Evolutionary conservation across 2,888 invertebrate species (phyloP), one percentile per base, ranked within the genome.

Genomic region (Chalcosyrphus nemorum): DNA sequence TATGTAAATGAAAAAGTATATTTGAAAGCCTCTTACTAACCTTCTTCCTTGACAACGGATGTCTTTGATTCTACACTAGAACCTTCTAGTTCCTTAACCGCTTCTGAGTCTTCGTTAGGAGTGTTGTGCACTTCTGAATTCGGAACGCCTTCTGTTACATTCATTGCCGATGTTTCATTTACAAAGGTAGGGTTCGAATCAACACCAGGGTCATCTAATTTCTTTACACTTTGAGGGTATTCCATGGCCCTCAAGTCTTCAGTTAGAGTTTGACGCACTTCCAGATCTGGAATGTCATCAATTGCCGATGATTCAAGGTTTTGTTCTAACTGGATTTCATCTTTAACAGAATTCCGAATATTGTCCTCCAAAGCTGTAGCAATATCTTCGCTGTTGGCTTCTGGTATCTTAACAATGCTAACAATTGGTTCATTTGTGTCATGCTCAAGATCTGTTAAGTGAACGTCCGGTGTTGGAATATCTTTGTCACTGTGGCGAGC

Each of bases 301-400:
- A 78, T 65, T 9, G 81, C 77, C 6, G 85, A 52, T 19, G 84
- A 52, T 24, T 82, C 86, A 5, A 75, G 52, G 35, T 70, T 45
- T 27, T 84, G 81, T 13, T 87, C 86, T n/a, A 66, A 29, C 59
- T 88, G 87, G 4, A 89, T 88, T 85, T 89, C 88, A 21, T 86
- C 87, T 61, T 89, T 88, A 1, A 90, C 89, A 0, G 88, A 88
- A 82, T 88, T 88, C 0, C 89, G 86, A 59, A 90, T 89, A 19
- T 87, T 87, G 65, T 90, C 86, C 65, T 90, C 90, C 19, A 90
- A 54, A 0, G 52, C 35, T n/a, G 61, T 54, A 17, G 54, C 59
- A 1, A 70, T 24, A 5, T 77, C 70, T 6, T 54, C 43, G 11
- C 17, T 32, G 52, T 63, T 27, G 17, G 52, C 4, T 19, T 77